Base-by-base conservation (phyloP, 2,888 invertebrate species). In the Hirtodrosophila confusa region DNA sequence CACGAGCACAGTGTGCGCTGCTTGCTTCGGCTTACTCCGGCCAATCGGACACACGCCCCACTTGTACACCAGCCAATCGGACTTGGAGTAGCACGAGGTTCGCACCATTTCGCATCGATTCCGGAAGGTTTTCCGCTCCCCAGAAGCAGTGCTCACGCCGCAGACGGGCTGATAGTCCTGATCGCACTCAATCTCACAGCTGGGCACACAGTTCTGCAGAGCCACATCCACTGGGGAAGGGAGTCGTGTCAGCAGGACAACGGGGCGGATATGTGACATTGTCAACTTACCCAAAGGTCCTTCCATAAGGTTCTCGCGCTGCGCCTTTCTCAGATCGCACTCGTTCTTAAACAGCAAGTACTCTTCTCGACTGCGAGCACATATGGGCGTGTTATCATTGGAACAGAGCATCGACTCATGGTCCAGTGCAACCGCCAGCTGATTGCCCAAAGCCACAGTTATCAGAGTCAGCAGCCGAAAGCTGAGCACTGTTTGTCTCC, bases 301-400 rank as follows among this genome's bases (percentile, higher is more conserved):
- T 2, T 50, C 75, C 40, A 77, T 49, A 0, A 75, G 63, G 12
- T 75, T 74, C 44, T 78, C 75, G 3, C 74, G 73, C 58, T 89
- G 88, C 27, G 83, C 77, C 69, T 78, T 84, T 9, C 75, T 31
- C 49, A 88, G 45, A 29, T 84, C 78, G 44, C 89, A 89, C 40
- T 80, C 83, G 49, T 86, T 89, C 37, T 75, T 73, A 55, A 89
- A 89, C 4, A 89, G 37, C 44, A 89, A 60, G 65, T 80, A 80
- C 45, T 75, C 76, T 29, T 69, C 73, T 0, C 63, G 69, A 36
- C 54, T 69, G 4, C 74, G 57, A 1, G 74, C 87, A 58, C 89
- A 89, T 12, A 78, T 66, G 11, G 87, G 89, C 10, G 76, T 68
- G 12, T 80, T 76, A 27, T 87, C 89, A 45, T 69, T 67, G 56